phyloP scores from a whole-genome alignment of 1,140 invertebrate genomes.

The Augochlora pura region DNA sequence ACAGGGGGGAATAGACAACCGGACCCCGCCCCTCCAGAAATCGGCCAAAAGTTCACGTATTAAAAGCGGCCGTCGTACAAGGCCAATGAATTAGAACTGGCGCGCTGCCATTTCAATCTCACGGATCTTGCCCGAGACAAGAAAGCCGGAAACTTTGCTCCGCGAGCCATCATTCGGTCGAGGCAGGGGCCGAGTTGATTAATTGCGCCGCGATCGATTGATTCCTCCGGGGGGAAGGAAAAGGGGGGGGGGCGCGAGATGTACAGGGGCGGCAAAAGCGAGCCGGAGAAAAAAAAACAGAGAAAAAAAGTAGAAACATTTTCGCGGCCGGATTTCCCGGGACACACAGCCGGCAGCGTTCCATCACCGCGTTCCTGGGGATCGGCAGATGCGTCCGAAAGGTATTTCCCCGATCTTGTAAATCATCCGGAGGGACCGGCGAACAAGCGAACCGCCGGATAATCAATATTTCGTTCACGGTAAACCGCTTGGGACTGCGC shows the following conservation, averaged over 20 bases:
- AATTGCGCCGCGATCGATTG: constrained; percentile 48
- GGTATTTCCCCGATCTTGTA: constrained; percentile 1
- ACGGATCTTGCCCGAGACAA: constrained; percentile 73
- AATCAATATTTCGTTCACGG: constrained; percentile 17
- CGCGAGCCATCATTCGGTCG: constrained; percentile 46
- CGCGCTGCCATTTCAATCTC: constrained; percentile 78
- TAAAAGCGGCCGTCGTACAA: constrained; percentile 68
- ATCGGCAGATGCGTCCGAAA: constrained; percentile 1
- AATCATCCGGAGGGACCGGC: background rate
- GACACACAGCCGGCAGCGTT: background rate
- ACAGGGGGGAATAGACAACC: background rate
- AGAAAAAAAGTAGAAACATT: background rate
- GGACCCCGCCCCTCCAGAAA: constrained; percentile 40
- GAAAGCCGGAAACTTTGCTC: constrained; percentile 58
- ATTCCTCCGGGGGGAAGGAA: background rate
- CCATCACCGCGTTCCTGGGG: background rate
- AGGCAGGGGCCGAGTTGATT: constrained; percentile 53
- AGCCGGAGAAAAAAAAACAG: background rate
- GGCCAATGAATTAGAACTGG: constrained; percentile 77
- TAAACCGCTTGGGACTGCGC: too few relatives aligned
- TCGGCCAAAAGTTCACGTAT: constrained; percentile 73
- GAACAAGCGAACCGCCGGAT: background rate
- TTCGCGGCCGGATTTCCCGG: background rate
- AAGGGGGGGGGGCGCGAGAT: too few relatives aligned
- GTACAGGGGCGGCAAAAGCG: background rate